phyloP scores from a whole-genome alignment of 1,140 invertebrate species.

The Pseudomyrmex sp. region DNA sequence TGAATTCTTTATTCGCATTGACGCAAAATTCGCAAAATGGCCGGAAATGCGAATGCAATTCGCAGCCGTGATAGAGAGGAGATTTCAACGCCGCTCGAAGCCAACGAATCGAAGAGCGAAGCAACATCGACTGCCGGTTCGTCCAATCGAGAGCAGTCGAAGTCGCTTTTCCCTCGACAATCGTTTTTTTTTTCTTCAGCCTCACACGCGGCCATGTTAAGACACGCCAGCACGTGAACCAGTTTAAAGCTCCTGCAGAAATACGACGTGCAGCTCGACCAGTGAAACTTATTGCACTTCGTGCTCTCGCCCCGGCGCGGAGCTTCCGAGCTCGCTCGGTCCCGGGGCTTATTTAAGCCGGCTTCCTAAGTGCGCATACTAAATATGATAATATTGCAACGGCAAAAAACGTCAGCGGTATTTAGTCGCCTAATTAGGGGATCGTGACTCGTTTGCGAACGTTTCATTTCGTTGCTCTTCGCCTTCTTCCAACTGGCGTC shows the following conservation, averaged over 20 bases:
- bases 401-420: slow-evolving; percentile 84
- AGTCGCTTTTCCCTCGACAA: not conserved
- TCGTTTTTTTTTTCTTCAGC: not conserved
- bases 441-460: slow-evolving; percentile 85
- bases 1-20: not conserved
- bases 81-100: slow-evolving; percentile 79
- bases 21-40: not conserved
- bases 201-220: slow-evolving; percentile 1
- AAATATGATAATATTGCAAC: slow-evolving; percentile 86
- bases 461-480: slow-evolving; percentile 81
- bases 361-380: slow-evolving; percentile 85
- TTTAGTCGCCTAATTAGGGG: slow-evolving; percentile 85
- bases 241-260: slow-evolving; percentile 75
- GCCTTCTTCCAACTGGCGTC: slow-evolving; percentile 63
- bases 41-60: slow-evolving; percentile 41
- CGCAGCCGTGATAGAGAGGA: slow-evolving; percentile 63
- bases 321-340: slow-evolving; percentile 77
- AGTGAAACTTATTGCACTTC: slow-evolving; percentile 84
- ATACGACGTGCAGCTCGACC: slow-evolving; percentile 81
- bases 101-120: slow-evolving; percentile 74
- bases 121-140: slow-evolving; percentile 39
- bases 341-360: slow-evolving; percentile 84
- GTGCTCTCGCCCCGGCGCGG: slow-evolving; percentile 75
- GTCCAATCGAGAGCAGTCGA: not conserved
- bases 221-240: slow-evolving; percentile 38